These are phyloP conservation scores for Crocodylus rhombifer DNA, from an alignment of 2,797 vertebrate species.

Conservation along the genomic window DNA sequence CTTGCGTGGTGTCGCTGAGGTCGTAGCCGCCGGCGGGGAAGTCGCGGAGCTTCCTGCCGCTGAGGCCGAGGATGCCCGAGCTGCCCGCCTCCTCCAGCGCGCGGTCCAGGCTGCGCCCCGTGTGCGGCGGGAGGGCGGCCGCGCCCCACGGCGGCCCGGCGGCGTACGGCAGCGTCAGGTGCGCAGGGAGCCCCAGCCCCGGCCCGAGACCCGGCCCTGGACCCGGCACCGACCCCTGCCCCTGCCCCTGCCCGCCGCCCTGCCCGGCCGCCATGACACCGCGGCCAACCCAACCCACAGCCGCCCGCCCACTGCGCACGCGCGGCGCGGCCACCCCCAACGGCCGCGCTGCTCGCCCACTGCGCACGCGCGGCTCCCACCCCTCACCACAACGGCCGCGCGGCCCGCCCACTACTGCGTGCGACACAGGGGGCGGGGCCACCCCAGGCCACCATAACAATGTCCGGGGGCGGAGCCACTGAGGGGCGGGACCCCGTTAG, in stretches of 20 bases:
- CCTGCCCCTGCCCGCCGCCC: constrained; percentile 88
- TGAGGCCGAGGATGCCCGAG: constrained; percentile 93
- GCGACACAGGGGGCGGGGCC: neutral
- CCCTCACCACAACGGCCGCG: too few species aligned
- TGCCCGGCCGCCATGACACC: constrained; percentile 96
- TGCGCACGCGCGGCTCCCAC: neutral
- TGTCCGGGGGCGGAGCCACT: neutral
- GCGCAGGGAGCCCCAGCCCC: constrained; percentile 28
- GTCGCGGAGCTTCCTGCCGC: constrained; percentile 94
- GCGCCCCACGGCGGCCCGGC: constrained; percentile 89
- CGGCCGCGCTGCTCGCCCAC: too few species aligned
- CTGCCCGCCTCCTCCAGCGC: constrained; percentile 94
- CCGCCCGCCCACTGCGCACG: constrained; percentile 82
- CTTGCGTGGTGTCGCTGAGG: constrained; percentile 94
- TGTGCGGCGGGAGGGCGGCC: constrained; percentile 84
- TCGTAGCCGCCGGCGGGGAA: constrained; percentile 91
- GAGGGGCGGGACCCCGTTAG: neutral
- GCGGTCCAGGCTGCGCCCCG: constrained; percentile 93
- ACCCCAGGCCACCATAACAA: neutral
- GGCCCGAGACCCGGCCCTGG: constrained; percentile 11
- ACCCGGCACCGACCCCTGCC: constrained; percentile 18
- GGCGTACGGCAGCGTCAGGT: constrained; percentile 79
- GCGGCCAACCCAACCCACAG: constrained; percentile 68
- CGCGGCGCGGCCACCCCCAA: constrained; percentile 26
- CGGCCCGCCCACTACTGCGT: too few species aligned